phyloP scores from a whole-genome alignment of 2,113 vertebrate genomes.

The Trematocara stigmaticum region DNA sequence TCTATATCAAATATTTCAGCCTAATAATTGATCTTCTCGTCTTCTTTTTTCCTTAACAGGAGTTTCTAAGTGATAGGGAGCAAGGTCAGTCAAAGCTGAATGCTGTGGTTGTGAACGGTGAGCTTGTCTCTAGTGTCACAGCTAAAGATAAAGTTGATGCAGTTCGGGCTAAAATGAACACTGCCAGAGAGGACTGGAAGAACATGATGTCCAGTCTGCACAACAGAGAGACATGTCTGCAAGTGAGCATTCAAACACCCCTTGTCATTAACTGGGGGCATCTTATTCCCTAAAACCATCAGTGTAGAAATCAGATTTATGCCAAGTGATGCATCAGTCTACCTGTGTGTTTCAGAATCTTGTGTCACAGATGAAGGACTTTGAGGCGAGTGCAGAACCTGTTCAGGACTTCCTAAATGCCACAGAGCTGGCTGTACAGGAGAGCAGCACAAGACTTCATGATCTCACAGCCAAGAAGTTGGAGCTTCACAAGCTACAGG shows the following conservation, averaged over 20 bases:
- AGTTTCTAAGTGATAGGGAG: conserved; percentile 86
- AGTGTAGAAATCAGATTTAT: not conserved
- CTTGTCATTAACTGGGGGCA: not conserved
- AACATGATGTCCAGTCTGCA: conserved; percentile 85
- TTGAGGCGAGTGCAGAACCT: conserved; percentile 86
- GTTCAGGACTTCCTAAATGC: conserved; percentile 84
- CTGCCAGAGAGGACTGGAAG: conserved; percentile 89
- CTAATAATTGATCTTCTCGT: not conserved
- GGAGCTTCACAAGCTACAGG: conserved; percentile 93
- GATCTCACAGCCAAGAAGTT: conserved; percentile 88
- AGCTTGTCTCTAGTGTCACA: conserved; percentile 77
- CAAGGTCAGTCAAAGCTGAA: conserved; percentile 86
- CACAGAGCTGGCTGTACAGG: conserved; percentile 81
- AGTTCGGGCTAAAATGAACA: conserved; percentile 74
- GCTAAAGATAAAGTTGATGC: conserved; percentile 79
- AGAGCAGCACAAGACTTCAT: conserved; percentile 83
- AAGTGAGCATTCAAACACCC: conserved; percentile 68
- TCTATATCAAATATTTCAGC: not conserved
- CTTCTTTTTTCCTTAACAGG: conserved; percentile 66
- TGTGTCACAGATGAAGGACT: conserved; percentile 91
- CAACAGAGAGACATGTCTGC: conserved; percentile 81
- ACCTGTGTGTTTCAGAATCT: conserved; percentile 75
- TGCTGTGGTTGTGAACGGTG: conserved; percentile 77
- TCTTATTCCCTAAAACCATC: not conserved
- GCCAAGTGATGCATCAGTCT: not conserved